Conservation (phyloP, 2,888 invertebrate species). For the Tipula lateralis region DNA sequence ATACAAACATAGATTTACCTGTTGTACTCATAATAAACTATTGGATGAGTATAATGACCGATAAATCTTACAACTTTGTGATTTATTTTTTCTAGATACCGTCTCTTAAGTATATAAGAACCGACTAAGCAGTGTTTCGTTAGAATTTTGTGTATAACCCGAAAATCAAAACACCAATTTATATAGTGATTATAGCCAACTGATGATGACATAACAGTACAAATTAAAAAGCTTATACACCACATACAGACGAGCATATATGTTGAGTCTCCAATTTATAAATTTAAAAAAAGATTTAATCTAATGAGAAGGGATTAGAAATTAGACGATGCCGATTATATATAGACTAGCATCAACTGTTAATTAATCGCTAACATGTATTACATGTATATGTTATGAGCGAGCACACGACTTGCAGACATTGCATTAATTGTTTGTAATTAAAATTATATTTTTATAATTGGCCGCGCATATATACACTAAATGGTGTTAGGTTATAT, state of each 20-base stretch:
- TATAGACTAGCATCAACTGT: not conserved
- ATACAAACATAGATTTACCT: too few relatives aligned
- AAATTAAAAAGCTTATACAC: not conserved
- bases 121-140: not conserved
- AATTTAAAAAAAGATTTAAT: not conserved
- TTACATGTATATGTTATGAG: not conserved
- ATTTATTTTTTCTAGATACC: not conserved
- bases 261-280: not conserved
- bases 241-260: too few relatives aligned
- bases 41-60: not conserved
- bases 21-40: too few relatives aligned
- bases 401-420: slow-evolving; percentile 2
- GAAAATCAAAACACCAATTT: not conserved
- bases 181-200: not conserved
- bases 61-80: not conserved
- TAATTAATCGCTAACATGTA: not conserved
- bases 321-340: not conserved
- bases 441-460: not conserved
- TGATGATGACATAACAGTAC: not conserved
- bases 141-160: not conserved
- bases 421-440: not conserved
- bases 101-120: not conserved
- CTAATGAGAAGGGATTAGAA: not conserved
- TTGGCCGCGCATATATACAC: not conserved
- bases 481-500: slow-evolving; percentile 25